Percentiles rank a stretch among this genome's conserved stretches.
Evolutionary conservation across 2,888 invertebrate species (phyloP).

Genomic region (Stenodema calcarata): DNA sequence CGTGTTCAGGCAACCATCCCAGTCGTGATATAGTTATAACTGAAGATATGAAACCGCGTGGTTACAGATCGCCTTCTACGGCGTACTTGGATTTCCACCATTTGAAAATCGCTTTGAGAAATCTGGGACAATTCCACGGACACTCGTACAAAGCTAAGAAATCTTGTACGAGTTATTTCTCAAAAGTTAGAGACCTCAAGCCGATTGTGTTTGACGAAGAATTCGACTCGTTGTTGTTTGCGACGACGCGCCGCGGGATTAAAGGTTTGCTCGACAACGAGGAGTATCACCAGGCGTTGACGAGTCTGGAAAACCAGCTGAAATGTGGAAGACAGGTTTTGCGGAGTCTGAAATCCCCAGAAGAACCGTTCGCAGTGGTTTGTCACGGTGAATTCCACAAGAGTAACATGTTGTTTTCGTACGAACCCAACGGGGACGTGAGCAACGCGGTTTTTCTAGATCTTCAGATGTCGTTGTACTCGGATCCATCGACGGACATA

Average conservation of each 20-base stretch:
- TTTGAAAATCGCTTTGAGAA: conserved; percentile 55
- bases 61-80: conserved; percentile 57
- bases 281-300: background rate
- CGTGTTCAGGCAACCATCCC: conserved; percentile 15
- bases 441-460: conserved; percentile 60
- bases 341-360: conserved; percentile 11
- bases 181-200: background rate
- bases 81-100: conserved; percentile 58
- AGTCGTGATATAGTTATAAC: conserved; percentile 57
- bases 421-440: conserved; percentile 59
- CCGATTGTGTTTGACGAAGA: conserved; percentile 15
- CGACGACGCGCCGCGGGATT: background rate
- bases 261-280: background rate
- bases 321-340: background rate
- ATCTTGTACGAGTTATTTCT: conserved; percentile 24
- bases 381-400: conserved; percentile 62
- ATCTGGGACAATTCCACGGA: conserved; percentile 59
- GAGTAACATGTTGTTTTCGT: conserved; percentile 61
- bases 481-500: conserved; percentile 61
- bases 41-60: conserved; percentile 57
- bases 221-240: conserved; percentile 1
- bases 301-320: background rate
- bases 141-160: conserved; percentile 59
- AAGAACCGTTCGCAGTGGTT: conserved; percentile 57
- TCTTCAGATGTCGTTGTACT: conserved; percentile 59